phyloP scores from a whole-genome alignment of 2,797 vertebrate genomes.

The Carduelis carduelis region DNA sequence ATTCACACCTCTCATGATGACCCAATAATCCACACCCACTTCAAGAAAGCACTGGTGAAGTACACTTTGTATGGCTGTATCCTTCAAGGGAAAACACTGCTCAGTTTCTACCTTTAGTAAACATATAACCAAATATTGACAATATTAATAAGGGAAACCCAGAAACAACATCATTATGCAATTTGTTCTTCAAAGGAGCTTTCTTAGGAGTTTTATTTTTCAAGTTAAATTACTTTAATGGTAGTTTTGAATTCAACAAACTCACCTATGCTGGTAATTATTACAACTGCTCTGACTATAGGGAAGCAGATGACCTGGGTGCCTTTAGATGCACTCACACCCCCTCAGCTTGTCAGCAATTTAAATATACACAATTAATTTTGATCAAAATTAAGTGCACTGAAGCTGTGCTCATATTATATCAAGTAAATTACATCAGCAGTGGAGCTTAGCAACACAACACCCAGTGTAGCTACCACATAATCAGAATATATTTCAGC shows the following conservation, averaged over 20 bases:
- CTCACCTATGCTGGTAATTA: neutral
- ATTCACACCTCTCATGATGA: neutral
- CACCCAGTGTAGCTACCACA: neutral
- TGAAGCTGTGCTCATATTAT: neutral
- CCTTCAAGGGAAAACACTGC: neutral
- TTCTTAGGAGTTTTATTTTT: neutral
- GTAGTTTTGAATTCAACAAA: neutral
- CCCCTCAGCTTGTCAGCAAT: neutral
- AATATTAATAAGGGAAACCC: neutral
- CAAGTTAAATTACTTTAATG: neutral
- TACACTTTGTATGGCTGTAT: neutral
- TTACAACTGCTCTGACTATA: neutral
- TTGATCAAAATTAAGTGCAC: neutral
- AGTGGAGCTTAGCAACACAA: neutral
- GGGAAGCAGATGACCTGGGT: neutral
- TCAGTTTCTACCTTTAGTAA: neutral
- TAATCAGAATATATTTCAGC: neutral
- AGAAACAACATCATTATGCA: neutral
- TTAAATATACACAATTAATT: neutral
- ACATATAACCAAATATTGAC: neutral
- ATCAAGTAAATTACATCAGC: neutral
- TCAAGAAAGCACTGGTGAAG: neutral
- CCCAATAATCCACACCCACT: neutral
- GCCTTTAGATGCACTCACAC: neutral
- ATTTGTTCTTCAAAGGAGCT: neutral